phyloP scores from a whole-genome alignment of 1,140 invertebrate genomes.

The Rhagoletis pomonella region DNA sequence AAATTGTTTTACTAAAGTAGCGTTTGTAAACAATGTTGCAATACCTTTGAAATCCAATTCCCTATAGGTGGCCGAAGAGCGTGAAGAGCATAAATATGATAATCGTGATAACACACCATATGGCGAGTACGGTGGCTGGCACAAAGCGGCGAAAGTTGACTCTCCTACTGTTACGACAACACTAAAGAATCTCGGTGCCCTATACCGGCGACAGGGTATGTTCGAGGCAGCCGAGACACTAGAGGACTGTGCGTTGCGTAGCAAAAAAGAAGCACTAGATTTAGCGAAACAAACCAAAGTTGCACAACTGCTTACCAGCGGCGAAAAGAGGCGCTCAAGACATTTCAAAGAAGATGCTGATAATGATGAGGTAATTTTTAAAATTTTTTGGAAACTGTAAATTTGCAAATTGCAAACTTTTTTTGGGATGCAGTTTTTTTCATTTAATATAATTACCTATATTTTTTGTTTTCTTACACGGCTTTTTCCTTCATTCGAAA shows the following conservation, averaged over 20 bases:
- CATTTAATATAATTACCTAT: background rate
- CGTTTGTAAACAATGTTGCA: background rate
- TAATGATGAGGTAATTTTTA: conserved; percentile 66
- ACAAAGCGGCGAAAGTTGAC: conserved; percentile 99
- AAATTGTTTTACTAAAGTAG: conserved; percentile 16
- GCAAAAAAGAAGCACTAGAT: conserved; percentile 94
- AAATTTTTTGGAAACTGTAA: conserved; percentile 21
- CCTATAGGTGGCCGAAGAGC: conserved; percentile 92
- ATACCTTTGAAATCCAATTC: conserved; percentile 52
- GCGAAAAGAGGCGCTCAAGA: conserved; percentile 71
- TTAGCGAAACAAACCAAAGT: conserved; percentile 93
- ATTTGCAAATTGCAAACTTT: background rate
- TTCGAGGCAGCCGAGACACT: conserved; percentile 99
- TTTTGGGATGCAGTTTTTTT: conserved; percentile 14
- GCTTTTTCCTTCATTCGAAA: conserved; percentile 37
- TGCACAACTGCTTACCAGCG: conserved; percentile 79
- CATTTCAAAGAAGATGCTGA: conserved; percentile 71
- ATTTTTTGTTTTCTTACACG: conserved; percentile 1
- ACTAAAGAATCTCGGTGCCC: conserved; percentile 96
- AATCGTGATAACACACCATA: conserved; percentile 94
- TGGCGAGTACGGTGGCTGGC: conserved; percentile 97
- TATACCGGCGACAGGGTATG: conserved; percentile 98
- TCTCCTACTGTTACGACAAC: conserved; percentile 98
- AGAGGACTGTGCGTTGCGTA: conserved; percentile 96
- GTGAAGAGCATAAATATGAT: conserved; percentile 95